These are phyloP conservation scores for Irena cyanogastra DNA, from an alignment of 2,113 vertebrate species.

Conservation along the genomic window DNA sequence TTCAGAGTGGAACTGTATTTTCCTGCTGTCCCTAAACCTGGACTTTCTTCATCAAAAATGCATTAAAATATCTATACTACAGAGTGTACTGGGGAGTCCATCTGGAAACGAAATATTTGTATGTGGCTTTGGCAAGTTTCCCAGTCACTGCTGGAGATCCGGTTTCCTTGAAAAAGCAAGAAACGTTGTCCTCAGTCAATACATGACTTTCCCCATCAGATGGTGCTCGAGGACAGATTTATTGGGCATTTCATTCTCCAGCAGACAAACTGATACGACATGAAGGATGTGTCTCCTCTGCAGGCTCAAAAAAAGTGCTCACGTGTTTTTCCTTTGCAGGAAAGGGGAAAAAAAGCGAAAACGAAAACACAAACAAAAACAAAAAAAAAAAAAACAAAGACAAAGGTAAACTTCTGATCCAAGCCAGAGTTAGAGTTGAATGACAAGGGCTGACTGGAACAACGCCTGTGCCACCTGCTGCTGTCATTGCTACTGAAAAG, in stretches of 20 bases:
- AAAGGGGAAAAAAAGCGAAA: fast-evolving
- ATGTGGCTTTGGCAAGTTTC: neutral
- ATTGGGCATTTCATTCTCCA: neutral
- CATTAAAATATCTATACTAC: neutral
- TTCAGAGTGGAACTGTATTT: neutral
- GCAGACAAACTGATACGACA: neutral
- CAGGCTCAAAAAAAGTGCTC: neutral
- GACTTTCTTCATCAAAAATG: neutral
- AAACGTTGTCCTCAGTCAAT: neutral
- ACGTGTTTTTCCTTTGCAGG: neutral
- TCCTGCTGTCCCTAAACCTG: neutral
- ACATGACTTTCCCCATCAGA: constrained; percentile 49
- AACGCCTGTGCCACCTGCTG: neutral
- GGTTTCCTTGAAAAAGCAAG: neutral
- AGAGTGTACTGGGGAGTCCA: neutral
- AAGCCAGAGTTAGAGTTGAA: neutral
- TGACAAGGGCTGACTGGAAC: neutral
- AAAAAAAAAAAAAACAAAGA: neutral
- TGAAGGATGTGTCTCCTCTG: neutral
- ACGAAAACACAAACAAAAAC: neutral
- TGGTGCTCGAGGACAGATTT: constrained; percentile 57
- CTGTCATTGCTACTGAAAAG: neutral
- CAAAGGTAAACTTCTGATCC: neutral
- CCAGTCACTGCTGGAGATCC: neutral
- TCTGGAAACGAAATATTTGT: neutral